phyloP scores from a whole-genome alignment of 2,797 vertebrate genomes.

The Onychomys arenicola region DNA sequence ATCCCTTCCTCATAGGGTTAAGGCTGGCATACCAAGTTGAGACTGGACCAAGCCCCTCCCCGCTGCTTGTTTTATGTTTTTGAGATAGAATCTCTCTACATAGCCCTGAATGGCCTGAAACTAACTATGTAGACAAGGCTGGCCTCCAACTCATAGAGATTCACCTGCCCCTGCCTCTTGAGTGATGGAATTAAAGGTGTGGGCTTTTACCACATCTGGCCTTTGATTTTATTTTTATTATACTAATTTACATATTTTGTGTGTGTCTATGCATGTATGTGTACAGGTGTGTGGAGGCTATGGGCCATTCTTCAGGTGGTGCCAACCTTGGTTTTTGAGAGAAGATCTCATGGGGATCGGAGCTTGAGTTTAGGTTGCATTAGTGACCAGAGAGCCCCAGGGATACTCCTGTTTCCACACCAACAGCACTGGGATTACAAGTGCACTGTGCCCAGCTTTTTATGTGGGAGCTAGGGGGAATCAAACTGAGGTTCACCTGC shows the following conservation, averaged over 20 bases:
- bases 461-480: not conserved
- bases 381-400: not conserved
- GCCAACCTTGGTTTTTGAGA: not conserved
- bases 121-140: not conserved
- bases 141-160: not conserved
- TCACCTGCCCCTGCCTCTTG: not conserved
- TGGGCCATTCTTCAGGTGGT: not conserved
- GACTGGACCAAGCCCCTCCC: no score
- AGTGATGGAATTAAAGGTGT: not conserved
- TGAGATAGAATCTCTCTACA: not conserved
- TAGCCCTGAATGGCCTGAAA: no score
- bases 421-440: not conserved
- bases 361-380: not conserved
- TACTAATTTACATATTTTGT: not conserved
- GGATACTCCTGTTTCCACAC: not conserved
- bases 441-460: not conserved
- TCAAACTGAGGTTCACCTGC: not conserved
- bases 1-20: no score
- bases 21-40: no score
- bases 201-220: not conserved
- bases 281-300: not conserved
- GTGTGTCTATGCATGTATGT: not conserved
- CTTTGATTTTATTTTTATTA: not conserved
- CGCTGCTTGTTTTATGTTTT: not conserved
- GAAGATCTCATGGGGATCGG: not conserved